Conservation (phyloP, 2,888 invertebrate genomes). For the Trichopria drosophilae region DNA sequence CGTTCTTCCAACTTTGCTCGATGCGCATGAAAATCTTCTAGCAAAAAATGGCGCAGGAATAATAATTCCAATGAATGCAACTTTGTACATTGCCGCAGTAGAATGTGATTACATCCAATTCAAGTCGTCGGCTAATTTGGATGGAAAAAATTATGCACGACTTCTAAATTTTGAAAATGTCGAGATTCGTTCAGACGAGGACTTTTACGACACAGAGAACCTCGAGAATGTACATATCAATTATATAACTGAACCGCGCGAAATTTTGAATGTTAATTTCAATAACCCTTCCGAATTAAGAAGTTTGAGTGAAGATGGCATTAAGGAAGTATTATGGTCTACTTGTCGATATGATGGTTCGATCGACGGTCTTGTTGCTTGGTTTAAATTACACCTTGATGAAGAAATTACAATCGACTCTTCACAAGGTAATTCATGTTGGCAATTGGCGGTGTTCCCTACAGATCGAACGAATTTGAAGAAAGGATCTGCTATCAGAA, state of each 20-base stretch:
- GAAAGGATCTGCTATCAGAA: constrained; percentile 33
- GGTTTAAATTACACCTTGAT: constrained; percentile 74
- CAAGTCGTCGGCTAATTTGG: constrained; percentile 39
- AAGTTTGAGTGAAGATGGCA: constrained; percentile 47
- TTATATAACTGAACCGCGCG: constrained; percentile 64
- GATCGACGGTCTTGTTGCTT: constrained; percentile 70
- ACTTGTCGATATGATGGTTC: constrained; percentile 60
- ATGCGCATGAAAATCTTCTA: constrained; percentile 71
- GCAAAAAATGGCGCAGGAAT: constrained; percentile 54
- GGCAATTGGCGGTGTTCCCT: constrained; percentile 78
- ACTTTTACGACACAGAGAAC: constrained; percentile 74
- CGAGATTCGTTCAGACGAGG: constrained; percentile 54
- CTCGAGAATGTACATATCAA: constrained; percentile 62
- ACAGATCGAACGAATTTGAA: constrained; percentile 31
- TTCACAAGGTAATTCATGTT: constrained; percentile 67
- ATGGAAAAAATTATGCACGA: constrained; percentile 28
- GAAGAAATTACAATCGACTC: constrained; percentile 67
- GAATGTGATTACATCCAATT: constrained; percentile 58
- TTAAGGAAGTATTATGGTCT: constrained; percentile 55
- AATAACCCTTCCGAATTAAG: constrained; percentile 61
- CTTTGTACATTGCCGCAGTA: constrained; percentile 68
- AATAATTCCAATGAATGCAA: constrained; percentile 67
- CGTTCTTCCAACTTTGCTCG: constrained; percentile 67
- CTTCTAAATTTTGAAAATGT: constrained; percentile 49
- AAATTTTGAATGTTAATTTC: constrained; percentile 67